Conservation (phyloP, 2,888 invertebrate species). For the Drosophila tanythrix region DNA sequence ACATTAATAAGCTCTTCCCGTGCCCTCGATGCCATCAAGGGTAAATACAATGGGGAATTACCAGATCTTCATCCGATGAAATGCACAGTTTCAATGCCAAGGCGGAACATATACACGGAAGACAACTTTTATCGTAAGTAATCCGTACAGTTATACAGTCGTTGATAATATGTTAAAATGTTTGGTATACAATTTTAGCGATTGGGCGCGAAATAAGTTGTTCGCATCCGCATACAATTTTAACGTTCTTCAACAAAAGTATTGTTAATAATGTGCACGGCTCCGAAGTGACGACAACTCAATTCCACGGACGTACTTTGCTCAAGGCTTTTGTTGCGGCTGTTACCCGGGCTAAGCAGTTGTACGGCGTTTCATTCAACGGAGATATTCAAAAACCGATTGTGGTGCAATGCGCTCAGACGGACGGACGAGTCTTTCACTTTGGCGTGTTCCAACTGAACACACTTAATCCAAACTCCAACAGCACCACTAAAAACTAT, state of each 20-base stretch:
- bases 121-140: slow-evolving; percentile 90
- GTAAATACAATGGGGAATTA: slow-evolving; percentile 86
- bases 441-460: slow-evolving; percentile 94
- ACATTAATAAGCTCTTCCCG: slow-evolving; percentile 88
- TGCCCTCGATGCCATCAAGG: slow-evolving; percentile 86
- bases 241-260: slow-evolving; percentile 89
- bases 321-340: slow-evolving; percentile 91
- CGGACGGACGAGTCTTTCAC: slow-evolving; percentile 91
- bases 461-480: slow-evolving; percentile 88
- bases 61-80: slow-evolving; percentile 92
- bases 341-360: slow-evolving; percentile 90
- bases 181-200: slow-evolving; percentile 53
- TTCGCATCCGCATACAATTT: slow-evolving; percentile 90
- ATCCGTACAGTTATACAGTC: not conserved
- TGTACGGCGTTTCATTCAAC: slow-evolving; percentile 86
- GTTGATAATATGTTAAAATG: not conserved
- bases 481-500: slow-evolving; percentile 87
- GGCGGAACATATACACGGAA: slow-evolving; percentile 88
- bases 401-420: slow-evolving; percentile 92
- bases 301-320: slow-evolving; percentile 89
- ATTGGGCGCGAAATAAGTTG: slow-evolving; percentile 52
- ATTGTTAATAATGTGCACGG: slow-evolving; percentile 89
- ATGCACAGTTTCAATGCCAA: slow-evolving; percentile 86
- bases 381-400: slow-evolving; percentile 89
- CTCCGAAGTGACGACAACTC: slow-evolving; percentile 88